Evolutionary conservation across 2,888 invertebrate species (phyloP), one percentile per base, ranked within the genome.

Genomic region (Pachydiplax longipennis): DNA sequence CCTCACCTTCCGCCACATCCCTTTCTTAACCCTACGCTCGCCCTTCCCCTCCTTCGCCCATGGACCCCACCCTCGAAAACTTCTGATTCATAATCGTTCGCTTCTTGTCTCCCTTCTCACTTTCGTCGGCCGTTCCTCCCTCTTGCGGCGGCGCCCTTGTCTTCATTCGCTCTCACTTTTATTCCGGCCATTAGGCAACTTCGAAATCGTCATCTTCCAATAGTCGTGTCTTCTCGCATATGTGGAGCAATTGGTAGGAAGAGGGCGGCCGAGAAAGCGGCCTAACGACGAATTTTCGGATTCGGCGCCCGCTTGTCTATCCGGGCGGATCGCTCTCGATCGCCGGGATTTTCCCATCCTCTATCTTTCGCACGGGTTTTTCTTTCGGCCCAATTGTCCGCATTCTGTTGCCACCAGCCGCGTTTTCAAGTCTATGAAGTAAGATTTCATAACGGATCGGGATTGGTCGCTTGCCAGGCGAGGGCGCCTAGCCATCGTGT

Each of bases 1-100:
- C 87, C 73, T 31, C 58, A 58, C 58, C 83, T 35, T 35, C 83
- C 53, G 18, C 58, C 22, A 22, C 53, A 58, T 58, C 58, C 58
- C 83, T 3, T 31, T 58, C 53, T 58, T 58, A 31, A 15, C 35
- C 15, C 15, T 53, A 3, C 4, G 18, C 8, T 10, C 5, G 4
- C 22, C 58, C 12, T 37, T 40, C 37, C 40, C 37, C 37, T 10
- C 40, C n/a, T 37, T 35, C 22, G 22, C 65, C 37, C 35, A 13
- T 18, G 83, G 58, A 58, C 58, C 37, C 87, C 61, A 37, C 35
- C 25, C 61, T 15, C 37, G 61, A 87, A 65, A 73, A 87, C 35
- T 37, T 87, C 65, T 87, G 87, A 87, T 61, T 87, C 87, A 87
- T 61, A 61, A 87, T 65, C 61, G 87, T 87, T 37, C 61, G 61